Base-by-base conservation (phyloP, 2,113 vertebrate species). In the Phyllostomus hastatus region DNA sequence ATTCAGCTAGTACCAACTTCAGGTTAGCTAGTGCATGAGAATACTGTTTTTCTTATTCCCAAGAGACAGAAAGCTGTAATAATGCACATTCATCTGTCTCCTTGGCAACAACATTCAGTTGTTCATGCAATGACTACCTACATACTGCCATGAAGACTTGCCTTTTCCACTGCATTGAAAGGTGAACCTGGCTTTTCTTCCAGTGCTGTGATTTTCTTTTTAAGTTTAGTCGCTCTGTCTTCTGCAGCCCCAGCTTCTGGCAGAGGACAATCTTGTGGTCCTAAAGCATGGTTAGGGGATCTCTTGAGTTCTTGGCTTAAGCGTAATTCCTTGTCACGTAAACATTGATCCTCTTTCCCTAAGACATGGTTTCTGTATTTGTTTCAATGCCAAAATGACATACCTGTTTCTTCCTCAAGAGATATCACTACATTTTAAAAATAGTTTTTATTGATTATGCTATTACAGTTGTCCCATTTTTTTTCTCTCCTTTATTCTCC, bases 1-100 rank as follows among this genome's bases (percentile, higher is more conserved):
- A 99, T 96, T 99, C 99, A n/a, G 94, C 99, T 98, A 99, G 99
- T 98, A 99, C 99, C 99, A 99, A 99, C 99, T 99, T 99, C 98
- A 99, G 99, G 99, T 99, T 99, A 96, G 99, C 98, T 31, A 99
- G 98, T 0, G 67, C 7, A 20, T 48, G 83, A 88, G 99, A 99
- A 75, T 99, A 99, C 95, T 99, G 99, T 90, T 99, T 99, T 97
- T 99, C 99, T 98, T 99, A 99, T 81, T 99, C 99, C 97, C 99
- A 99, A 1, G 99, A 98, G 43, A 98, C 96, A 20, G 97, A 97
- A 70, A 99, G 98, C 75, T 99, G 98, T 3, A 94, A 20, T 7
- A 95, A 22, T 7, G 98, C 46, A 0, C 98, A 98, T 6, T 99
- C 99, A 46, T 99, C 99, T 92, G 99, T 98, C 97, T 99, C 99